These are phyloP conservation scores for Ascaphus truei DNA, from an alignment of 2,113 vertebrate species.

Conservation along the genomic window DNA sequence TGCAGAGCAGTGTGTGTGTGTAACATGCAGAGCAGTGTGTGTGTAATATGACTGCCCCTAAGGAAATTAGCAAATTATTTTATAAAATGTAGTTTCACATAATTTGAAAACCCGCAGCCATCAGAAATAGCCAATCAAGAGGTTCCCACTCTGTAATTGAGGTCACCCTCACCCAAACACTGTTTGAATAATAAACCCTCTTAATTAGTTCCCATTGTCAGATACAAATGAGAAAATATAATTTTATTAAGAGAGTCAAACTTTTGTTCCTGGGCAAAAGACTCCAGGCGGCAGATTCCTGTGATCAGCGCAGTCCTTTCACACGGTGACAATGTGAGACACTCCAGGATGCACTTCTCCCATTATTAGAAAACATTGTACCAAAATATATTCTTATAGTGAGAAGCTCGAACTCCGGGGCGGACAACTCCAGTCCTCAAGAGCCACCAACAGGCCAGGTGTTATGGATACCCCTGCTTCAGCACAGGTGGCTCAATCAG, in stretches of 20 bases:
- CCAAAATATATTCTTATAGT: too few species aligned
- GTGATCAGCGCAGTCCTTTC: conserved; percentile 34
- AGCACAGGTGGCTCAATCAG: too few species aligned
- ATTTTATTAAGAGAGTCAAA: conserved; percentile 32
- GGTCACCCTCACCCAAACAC: conserved; percentile 29
- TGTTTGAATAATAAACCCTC: conserved; percentile 20
- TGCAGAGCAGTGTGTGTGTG: not conserved
- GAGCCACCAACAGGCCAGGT: too few species aligned
- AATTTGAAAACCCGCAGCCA: conserved; percentile 27
- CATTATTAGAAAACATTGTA: not conserved
- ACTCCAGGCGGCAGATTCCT: conserved; percentile 29
- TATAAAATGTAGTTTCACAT: conserved; percentile 30
- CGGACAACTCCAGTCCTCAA: too few species aligned
- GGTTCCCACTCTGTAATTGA: conserved; percentile 29
- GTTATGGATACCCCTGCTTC: too few species aligned
- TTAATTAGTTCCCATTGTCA: conserved; percentile 32
- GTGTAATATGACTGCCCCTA: too few species aligned
- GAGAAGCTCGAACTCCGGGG: too few species aligned
- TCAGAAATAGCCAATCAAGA: conserved; percentile 29
- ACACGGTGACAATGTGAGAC: conserved; percentile 31
- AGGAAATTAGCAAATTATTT: conserved; percentile 20
- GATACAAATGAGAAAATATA: conserved; percentile 33
- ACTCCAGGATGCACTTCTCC: conserved; percentile 2
- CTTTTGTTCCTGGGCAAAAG: conserved; percentile 22
- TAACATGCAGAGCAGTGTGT: not conserved